phyloP scores from a whole-genome alignment of 1,140 invertebrate species.

The Rhagoletis zephyria region DNA sequence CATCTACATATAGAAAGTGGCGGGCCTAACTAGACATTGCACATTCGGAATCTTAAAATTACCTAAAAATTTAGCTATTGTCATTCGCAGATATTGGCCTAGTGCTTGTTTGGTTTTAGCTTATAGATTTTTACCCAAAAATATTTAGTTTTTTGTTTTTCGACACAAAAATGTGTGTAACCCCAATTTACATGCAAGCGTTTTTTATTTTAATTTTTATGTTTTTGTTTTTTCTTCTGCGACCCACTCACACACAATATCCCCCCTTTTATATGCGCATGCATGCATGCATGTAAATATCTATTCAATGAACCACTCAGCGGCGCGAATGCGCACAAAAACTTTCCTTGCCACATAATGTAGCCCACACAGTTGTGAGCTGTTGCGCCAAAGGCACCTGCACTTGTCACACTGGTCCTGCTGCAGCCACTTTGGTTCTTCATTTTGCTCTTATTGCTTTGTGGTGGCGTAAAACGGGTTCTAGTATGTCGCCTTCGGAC shows the following conservation, averaged over 20 bases:
- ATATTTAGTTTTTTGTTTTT: background rate
- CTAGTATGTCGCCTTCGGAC: conserved; percentile 2
- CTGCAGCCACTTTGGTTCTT: background rate
- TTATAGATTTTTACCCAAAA: background rate
- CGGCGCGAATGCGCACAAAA: conserved; percentile 16
- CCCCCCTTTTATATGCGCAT: conserved; percentile 9
- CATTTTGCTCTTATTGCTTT: conserved; percentile 19
- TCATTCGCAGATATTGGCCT: too few relatives aligned
- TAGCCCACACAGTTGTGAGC: conserved; percentile 14
- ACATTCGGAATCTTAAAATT: too few relatives aligned
- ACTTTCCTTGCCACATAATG: conserved; percentile 41
- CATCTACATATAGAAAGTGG: too few relatives aligned
- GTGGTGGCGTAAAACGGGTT: conserved; percentile 29
- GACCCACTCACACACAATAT: background rate
- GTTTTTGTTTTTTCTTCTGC: background rate
- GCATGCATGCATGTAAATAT: background rate
- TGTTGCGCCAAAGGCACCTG: conserved; percentile 43
- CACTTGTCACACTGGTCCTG: conserved; percentile 42
- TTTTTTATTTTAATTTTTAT: background rate
- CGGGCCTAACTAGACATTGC: too few relatives aligned
- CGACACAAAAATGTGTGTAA: conserved; percentile 12
- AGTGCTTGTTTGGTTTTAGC: background rate
- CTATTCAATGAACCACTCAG: background rate
- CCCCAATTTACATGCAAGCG: background rate
- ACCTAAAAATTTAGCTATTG: too few relatives aligned